A percentile compares a stretch with the other conserved stretches of the same genome.
Conservation (phyloP, 2,797 vertebrate genomes). For the Pseudotriccus pelzelni region DNA sequence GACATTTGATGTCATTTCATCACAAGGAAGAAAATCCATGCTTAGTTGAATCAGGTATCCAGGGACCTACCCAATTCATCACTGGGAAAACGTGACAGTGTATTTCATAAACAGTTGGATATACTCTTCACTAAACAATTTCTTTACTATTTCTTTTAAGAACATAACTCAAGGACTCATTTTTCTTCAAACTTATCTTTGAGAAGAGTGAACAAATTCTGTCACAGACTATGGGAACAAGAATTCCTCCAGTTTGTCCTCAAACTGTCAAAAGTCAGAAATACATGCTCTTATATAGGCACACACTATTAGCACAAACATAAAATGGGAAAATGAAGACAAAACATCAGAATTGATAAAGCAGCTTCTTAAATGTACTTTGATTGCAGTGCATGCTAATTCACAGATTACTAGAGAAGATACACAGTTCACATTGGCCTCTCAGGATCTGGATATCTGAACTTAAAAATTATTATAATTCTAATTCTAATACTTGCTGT, state of each 20-base stretch:
- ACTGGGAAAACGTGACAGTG: not conserved
- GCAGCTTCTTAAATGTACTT: not conserved
- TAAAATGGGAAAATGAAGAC: not conserved
- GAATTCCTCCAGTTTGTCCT: not conserved
- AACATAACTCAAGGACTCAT: not conserved
- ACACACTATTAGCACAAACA: not conserved
- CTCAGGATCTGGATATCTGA: not conserved
- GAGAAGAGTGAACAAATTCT: not conserved
- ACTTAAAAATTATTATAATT: not conserved
- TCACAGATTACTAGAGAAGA: not conserved
- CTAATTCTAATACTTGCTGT: not conserved
- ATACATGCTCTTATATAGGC: not conserved
- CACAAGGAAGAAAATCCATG: not conserved
- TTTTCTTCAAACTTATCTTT: not conserved
- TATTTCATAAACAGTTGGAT: not conserved
- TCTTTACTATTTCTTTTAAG: accelerated
- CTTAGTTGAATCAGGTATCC: not conserved
- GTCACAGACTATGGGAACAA: not conserved
- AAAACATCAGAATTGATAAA: not conserved
- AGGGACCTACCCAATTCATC: not conserved
- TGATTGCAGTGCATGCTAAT: not conserved
- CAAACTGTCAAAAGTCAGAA: not conserved
- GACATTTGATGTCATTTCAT: not conserved
- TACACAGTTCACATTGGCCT: not conserved
- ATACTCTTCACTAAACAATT: not conserved